Evolutionary conservation across 2,113 vertebrate species (phyloP).

Genomic region (Chaetodon auriga): DNA sequence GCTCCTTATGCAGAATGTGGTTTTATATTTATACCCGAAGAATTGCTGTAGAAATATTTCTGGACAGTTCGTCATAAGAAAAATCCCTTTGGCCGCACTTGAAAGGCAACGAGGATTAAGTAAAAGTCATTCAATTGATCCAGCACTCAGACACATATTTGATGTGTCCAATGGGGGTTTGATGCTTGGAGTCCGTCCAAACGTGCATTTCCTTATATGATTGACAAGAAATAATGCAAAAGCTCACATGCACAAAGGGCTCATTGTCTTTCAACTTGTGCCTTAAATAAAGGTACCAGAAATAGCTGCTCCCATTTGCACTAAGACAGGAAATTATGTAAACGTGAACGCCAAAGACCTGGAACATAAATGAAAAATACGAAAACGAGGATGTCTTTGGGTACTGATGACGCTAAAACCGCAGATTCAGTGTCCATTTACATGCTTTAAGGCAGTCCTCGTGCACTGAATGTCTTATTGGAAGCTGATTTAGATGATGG

Average conservation of each 20-base stretch:
- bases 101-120: slow-evolving; percentile 61
- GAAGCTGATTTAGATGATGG: slow-evolving; percentile 24
- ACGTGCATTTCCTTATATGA: slow-evolving; percentile 49
- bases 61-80: slow-evolving; percentile 43
- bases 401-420: slow-evolving; percentile 19
- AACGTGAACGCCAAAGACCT: slow-evolving; percentile 45
- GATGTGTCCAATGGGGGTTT: slow-evolving; percentile 56
- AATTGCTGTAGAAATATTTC: slow-evolving; percentile 52
- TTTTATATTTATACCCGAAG: slow-evolving; percentile 45
- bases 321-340: slow-evolving; percentile 33
- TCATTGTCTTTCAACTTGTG: slow-evolving; percentile 33
- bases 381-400: slow-evolving; percentile 7
- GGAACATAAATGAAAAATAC: slow-evolving; percentile 21
- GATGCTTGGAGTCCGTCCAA: slow-evolving; percentile 60
- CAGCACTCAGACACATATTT: slow-evolving; percentile 44
- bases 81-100: slow-evolving; percentile 47
- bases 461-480: background rate
- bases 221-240: slow-evolving; percentile 60
- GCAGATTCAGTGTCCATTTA: slow-evolving; percentile 18
- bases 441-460: slow-evolving; percentile 12
- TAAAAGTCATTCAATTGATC: slow-evolving; percentile 65
- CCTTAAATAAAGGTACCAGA: slow-evolving; percentile 25
- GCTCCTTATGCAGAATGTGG: slow-evolving; percentile 7
- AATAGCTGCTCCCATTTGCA: slow-evolving; percentile 32
- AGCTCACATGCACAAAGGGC: slow-evolving; percentile 14